Evolutionary conservation across 2,888 invertebrate genomes (phyloP), one percentile per base, ranked within the genome.

Genomic region (Drosophila seclusa): DNA sequence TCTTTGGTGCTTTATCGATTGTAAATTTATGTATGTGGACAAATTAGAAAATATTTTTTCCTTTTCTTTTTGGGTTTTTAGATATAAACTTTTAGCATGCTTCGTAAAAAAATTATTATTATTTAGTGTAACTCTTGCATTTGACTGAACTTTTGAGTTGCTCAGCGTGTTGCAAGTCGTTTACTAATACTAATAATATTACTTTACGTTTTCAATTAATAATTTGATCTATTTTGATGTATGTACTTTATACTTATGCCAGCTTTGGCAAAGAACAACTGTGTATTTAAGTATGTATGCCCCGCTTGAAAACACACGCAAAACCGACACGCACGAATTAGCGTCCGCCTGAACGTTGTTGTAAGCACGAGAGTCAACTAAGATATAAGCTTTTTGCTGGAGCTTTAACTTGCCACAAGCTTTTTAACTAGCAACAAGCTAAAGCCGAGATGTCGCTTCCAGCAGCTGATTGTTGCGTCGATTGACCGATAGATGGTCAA

Each of bases 401-500:
- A 83, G 80, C 86, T 85, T 83, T 75, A 83, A 66, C 83, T 78
- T 85, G 85, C 81, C 64, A 83, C 83, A 83, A 82, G 85, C 72
- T 75, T 63, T 52, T 27, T 50, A 61, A 69, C 79, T 72, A 78
- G 79, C 78, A 78, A 78, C 78, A 78, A 78, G 79, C 78, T 60
- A 21, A 60, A 48, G 21, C 62, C 55, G 29, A 71, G 59, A n/a
- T 32, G 58, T 40, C 29, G 49, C 62, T 65, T 29, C 45, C 10
- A 50, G 32, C 77, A 78, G 77, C 78, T 77, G 74, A 40, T 70
- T 58, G 16, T 61, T 60, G 40, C 16, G 50, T 49, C 55, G 55
- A 48, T 48, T 60, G 55, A 50, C 13, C 57, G 54, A 73, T 70
- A 52, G 8, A 21, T 49, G 11, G 40, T 45, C 24, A 31, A 67